Evolutionary conservation across 1,140 invertebrate species (phyloP).

Genomic region (Bombus waltoni): DNA sequence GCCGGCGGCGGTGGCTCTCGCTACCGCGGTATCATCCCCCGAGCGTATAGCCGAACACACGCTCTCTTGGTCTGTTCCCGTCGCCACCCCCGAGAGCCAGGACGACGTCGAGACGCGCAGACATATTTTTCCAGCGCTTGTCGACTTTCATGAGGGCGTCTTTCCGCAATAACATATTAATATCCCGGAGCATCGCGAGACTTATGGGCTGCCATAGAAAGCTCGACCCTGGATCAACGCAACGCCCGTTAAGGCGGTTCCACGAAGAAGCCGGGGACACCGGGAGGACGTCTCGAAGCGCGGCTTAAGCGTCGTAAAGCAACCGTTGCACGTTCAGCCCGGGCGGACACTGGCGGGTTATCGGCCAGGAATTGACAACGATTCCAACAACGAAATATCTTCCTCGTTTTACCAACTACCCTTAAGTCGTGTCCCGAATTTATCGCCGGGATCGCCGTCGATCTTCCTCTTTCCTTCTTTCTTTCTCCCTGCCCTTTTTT

Average conservation of each 20-base stretch:
- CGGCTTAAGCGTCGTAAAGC: slow-evolving; percentile 80
- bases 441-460: not conserved
- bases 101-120: slow-evolving; percentile 63
- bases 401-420: slow-evolving; percentile 36
- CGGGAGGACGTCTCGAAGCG: not conserved
- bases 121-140: slow-evolving; percentile 82
- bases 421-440: slow-evolving; percentile 23
- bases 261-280: slow-evolving; percentile 24
- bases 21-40: slow-evolving; percentile 49
- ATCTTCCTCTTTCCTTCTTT: not conserved
- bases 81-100: not conserved
- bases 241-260: slow-evolving; percentile 69
- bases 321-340: slow-evolving; percentile 74
- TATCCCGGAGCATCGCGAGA: slow-evolving; percentile 75
- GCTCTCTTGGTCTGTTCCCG: not conserved
- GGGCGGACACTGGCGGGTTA: slow-evolving; percentile 27
- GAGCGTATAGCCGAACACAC: not conserved
- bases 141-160: slow-evolving; percentile 83
- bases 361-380: slow-evolving; percentile 74
- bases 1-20: slow-evolving; percentile 37
- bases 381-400: slow-evolving; percentile 37
- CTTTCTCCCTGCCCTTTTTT: not conserved
- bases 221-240: slow-evolving; percentile 78
- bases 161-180: slow-evolving; percentile 84
- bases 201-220: slow-evolving; percentile 75